Base-by-base conservation (phyloP, 1,140 invertebrate genomes). In the Caenorhabditis remanei region DNA sequence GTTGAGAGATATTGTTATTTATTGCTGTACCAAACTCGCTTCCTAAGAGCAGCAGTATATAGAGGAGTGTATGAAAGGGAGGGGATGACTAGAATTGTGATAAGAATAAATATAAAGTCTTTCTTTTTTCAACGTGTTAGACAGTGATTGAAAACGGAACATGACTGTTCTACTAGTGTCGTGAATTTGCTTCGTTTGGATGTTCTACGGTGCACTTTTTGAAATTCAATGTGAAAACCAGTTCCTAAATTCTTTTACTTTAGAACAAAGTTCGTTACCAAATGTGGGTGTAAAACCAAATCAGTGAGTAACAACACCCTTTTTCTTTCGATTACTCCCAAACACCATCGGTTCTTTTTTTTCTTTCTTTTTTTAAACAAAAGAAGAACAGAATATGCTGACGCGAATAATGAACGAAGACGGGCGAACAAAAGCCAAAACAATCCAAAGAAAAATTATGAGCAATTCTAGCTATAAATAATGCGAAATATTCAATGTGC, bases 361-460 rank as follows among this genome's bases (percentile, higher is more conserved):
- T 65, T 2, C 5, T 40, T 11, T 71, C 46, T 46, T n/a, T n/a
- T 19, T 43, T n/a, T 9, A 24, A 46, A 7, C 46, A 46, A 71
- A 71, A 1, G n/a, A n/a, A 71, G 19, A 19, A 65, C 56, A 58
- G 56, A 63, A 63, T 24, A 63, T 9, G 32, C 61, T 63, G 61
- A 43, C 40, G 41, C 11, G 46, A 11, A 71, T 43, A 16, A 19
- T 13, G 46, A 43, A 14, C 21, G 24, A 32, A 63, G 24, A 63
- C 21, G 9, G 50, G 21, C 9, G 14, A 11, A 63, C 61, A 40
- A 71, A 58, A 16, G 53, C 71, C 46, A 79, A 24, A 79, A 50
- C 46, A 79, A 79, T 79, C 21, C 46, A n/a, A 71, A 14, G 14
- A 4, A 53, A 79, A 53, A 79, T 53, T 53, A 79, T 32, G 46